Base-by-base conservation (phyloP, 2,888 invertebrate species). In the Panzeria rudis region DNA sequence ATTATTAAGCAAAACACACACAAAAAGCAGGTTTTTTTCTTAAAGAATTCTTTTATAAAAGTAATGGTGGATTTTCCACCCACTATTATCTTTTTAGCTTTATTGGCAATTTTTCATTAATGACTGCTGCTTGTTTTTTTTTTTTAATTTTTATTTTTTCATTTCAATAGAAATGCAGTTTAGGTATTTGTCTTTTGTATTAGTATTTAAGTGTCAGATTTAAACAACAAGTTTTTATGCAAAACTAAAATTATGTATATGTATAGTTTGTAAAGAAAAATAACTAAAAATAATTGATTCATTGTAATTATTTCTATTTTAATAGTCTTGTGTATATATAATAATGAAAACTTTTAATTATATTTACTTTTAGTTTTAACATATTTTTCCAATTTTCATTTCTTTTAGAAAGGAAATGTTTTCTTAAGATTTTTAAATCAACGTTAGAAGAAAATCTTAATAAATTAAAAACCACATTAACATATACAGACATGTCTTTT, bases 381-480 rank as follows among this genome's bases (percentile, higher is more conserved):
- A n/a, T n/a, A 35, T 23, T 56, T 75, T 71, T 44, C 15, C 8
- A 66, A 23, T 71, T 32, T 61, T 52, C 41, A 59, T 62, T 50
- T 64, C 56, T 69, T 71, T 69, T 68, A 79, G 41, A 61, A 78
- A 80, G 50, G 29, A 85, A 84, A 84, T 76, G 52, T 82, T 73
- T 35, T 32, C 9, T 78, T 75, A 80, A 86, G 80, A 59, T 83
- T 83, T 83, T 84, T 61, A 78, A 83, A 76, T 86, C 81, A 73
- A 66, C 77, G 71, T 85, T 29, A 62, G 20, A 66, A 35, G 13
- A 38, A 62, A 64, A 72, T 64, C 50, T n/a, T 29, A 54, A 68
- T 44, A 69, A 41, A 20, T 69, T 23, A 56, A 62, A 32, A 54
- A n/a, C 5, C 20, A 71, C 41, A 62, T 59, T 29, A 80, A 72